Conservation (phyloP, 2,888 invertebrate genomes). For the Cotesia congregata region DNA sequence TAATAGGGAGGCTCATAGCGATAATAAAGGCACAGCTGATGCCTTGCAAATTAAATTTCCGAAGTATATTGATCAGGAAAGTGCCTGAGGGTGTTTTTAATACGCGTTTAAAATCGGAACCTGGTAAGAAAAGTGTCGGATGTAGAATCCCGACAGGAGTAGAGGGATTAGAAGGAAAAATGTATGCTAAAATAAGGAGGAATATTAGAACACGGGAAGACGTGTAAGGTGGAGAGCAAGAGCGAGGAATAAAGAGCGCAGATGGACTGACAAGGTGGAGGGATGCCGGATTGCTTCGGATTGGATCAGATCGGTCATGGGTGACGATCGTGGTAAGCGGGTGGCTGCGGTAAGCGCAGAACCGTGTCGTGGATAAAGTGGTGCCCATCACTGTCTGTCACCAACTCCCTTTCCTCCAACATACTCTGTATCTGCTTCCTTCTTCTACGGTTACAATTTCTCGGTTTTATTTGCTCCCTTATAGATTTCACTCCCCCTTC, state of each 20-base stretch:
- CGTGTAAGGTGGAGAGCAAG: conserved; percentile 27
- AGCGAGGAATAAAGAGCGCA: conserved; percentile 30
- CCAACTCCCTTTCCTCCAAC: conserved; percentile 41
- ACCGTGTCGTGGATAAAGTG: conserved; percentile 69
- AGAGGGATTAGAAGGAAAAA: not conserved
- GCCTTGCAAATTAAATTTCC: not conserved
- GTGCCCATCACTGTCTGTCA: conserved; percentile 68
- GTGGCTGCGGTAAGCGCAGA: conserved; percentile 68
- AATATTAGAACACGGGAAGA: conserved; percentile 29
- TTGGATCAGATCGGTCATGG: conserved; percentile 58
- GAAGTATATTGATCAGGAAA: not conserved
- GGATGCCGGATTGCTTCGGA: conserved; percentile 57
- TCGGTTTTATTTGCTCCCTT: conserved; percentile 48
- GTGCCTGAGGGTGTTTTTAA: not conserved
- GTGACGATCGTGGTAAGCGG: conserved; percentile 60
- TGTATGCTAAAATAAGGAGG: not conserved
- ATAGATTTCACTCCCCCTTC: conserved; percentile 33
- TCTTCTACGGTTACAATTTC: conserved; percentile 45
- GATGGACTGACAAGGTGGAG: conserved; percentile 44
- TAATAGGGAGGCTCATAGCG: not conserved
- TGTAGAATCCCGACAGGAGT: not conserved
- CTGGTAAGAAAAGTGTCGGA: not conserved
- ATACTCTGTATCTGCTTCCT: conserved; percentile 50
- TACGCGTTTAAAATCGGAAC: not conserved
- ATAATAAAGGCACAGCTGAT: not conserved